Base-by-base conservation (phyloP, 2,113 vertebrate genomes). In the Cygnus buccinator region DNA sequence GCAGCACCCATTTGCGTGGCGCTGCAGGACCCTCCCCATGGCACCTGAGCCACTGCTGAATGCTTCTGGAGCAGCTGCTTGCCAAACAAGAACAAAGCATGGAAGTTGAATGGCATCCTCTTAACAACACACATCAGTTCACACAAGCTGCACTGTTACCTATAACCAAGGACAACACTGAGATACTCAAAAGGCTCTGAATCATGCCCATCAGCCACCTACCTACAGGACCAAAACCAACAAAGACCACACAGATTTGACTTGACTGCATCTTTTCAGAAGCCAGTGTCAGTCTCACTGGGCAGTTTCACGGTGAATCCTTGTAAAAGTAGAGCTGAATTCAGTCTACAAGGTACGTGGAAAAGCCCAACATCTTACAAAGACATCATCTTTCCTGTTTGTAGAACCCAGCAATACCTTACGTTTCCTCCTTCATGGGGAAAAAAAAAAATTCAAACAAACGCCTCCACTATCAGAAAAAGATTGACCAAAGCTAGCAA, bases 151-250 rank as follows among this genome's bases (percentile, higher is more conserved):
- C 1, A 5, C 57, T 28, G 43, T 26, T 26, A 71, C 66, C 29
- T 48, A 2, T 11, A 20, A 8, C 16, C 3, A 1, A 66, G 58
- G 58, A 87, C 2, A 6, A 43, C 21, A 20, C 12, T 28, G 4
- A 25, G 1, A 3, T 3, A 31, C 9, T 21, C 0, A 0, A 3
- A 5, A 3, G 8, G 39, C 43, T 72, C 33, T 35, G 33, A 39
- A 57, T 14, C 9, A 17, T 3, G 11, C 29, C 33, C 52, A 43
- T 7, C 35, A 59, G 31, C 19, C 75, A 55, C 6, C 0, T 7
- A n/a, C 6, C 35, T 72, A 23, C 11, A 78, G 22, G 26, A 52
- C 18, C 46, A 70, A 7, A 8, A 20, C 13, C 35, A 48, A 83
- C 43, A 65, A 67, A 84, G 20, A 35, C 43, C 16, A 26, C 61